Percentiles rank a stretch among this genome's conserved stretches.
These are phyloP conservation scores for Atrina japonica DNA, from an alignment of 2,888 invertebrate genomes.

Conservation along the genomic window DNA sequence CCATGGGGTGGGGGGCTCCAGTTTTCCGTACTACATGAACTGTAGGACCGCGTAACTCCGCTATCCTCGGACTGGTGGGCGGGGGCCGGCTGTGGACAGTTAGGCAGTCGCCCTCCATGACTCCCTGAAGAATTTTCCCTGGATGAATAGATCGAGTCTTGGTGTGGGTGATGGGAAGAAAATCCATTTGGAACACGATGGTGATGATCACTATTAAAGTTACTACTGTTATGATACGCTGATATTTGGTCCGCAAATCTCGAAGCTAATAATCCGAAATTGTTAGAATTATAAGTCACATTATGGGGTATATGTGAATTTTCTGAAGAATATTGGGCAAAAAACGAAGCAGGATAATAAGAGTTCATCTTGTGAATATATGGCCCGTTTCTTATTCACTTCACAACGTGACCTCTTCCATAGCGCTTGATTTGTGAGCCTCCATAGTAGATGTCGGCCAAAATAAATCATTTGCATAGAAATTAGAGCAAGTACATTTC, in stretches of 20 bases:
- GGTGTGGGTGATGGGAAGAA: conserved; percentile 59
- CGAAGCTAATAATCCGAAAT: conserved; percentile 71
- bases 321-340: conserved; percentile 75
- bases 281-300: conserved; percentile 67
- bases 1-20: conserved; percentile 58
- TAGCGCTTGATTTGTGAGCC: conserved; percentile 75
- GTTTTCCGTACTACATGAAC: conserved; percentile 53
- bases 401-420: conserved; percentile 74
- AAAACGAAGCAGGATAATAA: conserved; percentile 74
- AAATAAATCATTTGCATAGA: conserved; percentile 74
- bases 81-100: conserved; percentile 53
- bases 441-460: conserved; percentile 68
- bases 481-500: conserved; percentile 60
- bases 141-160: conserved; percentile 31
- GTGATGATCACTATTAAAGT: conserved; percentile 57
- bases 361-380: conserved; percentile 73
- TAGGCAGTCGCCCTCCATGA: conserved; percentile 49
- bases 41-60: conserved; percentile 53
- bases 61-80: conserved; percentile 53
- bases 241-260: conserved; percentile 69
- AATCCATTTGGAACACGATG: conserved; percentile 61
- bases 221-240: conserved; percentile 59
- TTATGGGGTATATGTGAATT: conserved; percentile 68
- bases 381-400: conserved; percentile 64
- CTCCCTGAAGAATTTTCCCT: conserved; percentile 33